Evolutionary conservation across 2,888 invertebrate species (phyloP).

Genomic region (Pteria penguin): DNA sequence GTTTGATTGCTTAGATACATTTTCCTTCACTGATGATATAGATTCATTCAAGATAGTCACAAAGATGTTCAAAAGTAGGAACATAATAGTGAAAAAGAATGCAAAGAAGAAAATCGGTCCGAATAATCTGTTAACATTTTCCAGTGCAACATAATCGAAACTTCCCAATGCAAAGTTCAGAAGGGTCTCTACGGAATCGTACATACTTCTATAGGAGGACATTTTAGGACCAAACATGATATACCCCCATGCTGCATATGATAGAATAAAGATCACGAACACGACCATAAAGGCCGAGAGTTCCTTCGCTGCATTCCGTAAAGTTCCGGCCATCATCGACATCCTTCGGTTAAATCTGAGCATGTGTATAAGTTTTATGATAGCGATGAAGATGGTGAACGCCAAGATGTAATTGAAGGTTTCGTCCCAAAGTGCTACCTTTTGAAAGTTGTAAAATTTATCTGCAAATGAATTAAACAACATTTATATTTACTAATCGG

Average conservation of each 20-base stretch:
- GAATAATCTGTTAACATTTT: constrained; percentile 53
- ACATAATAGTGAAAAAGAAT: constrained; percentile 71
- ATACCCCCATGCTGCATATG: constrained; percentile 71
- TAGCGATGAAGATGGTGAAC: constrained; percentile 77
- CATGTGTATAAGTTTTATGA: constrained; percentile 80
- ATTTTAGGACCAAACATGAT: constrained; percentile 62
- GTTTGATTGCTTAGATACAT: constrained; percentile 72
- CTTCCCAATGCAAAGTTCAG: constrained; percentile 60
- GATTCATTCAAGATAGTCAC: constrained; percentile 77
- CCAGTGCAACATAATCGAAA: constrained; percentile 48
- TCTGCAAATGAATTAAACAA: constrained; percentile 52
- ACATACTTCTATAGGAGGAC: constrained; percentile 52
- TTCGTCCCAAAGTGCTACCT: constrained; percentile 68
- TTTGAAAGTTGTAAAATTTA: constrained; percentile 69
- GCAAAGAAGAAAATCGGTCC: constrained; percentile 75
- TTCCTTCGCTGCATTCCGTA: constrained; percentile 73
- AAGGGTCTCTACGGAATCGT: constrained; percentile 60
- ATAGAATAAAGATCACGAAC: constrained; percentile 73
- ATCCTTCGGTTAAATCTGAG: constrained; percentile 80
- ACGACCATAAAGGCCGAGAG: constrained; percentile 78
- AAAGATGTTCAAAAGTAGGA: constrained; percentile 78
- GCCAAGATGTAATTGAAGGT: constrained; percentile 61
- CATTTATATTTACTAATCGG: too few relatives aligned
- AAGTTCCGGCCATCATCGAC: constrained; percentile 78
- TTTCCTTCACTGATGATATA: constrained; percentile 70